Percentiles rank a stretch among this genome's conserved stretches.
phyloP scores from a whole-genome alignment of 1,140 invertebrate genomes.

The Teleogryllus occipitalis region DNA sequence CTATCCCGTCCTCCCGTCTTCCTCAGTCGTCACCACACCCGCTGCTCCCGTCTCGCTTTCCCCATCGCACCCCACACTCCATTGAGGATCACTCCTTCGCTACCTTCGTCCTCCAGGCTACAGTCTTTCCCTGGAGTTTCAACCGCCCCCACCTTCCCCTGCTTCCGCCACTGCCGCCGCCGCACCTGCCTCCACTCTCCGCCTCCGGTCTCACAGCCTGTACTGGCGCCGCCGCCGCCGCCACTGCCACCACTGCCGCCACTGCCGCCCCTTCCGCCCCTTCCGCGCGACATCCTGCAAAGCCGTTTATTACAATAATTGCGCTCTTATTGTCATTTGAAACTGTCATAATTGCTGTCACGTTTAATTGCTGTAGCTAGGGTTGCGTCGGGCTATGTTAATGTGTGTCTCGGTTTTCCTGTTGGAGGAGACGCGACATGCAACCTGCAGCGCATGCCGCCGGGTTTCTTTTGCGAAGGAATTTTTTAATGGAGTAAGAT shows the following conservation, averaged over 20 bases:
- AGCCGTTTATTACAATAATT: background rate
- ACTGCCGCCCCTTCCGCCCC: no score
- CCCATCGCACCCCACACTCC: no score
- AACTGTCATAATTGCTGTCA: background rate
- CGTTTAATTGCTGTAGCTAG: background rate
- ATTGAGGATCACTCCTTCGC: no score
- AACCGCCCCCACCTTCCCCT: background rate
- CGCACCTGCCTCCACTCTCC: no score
- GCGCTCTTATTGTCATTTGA: background rate
- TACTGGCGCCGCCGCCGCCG: no score
- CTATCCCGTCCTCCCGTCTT: no score
- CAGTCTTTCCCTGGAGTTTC: no score
- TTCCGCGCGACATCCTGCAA: background rate
- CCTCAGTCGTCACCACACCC: no score
- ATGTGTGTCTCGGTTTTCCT: background rate
- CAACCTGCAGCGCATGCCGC: background rate
- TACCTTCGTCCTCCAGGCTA: no score
- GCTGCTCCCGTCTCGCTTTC: no score
- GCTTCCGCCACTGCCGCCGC: background rate
- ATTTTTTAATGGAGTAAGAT: background rate
- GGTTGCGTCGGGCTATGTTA: background rate
- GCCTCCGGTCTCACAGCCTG: no score
- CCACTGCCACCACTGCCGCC: background rate
- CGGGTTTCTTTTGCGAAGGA: background rate
- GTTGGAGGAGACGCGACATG: background rate